A percentile compares a stretch with the other conserved stretches of the same genome.
phyloP scores from a whole-genome alignment of 2,113 vertebrate genomes.

The Oncorhynchus nerka region DNA sequence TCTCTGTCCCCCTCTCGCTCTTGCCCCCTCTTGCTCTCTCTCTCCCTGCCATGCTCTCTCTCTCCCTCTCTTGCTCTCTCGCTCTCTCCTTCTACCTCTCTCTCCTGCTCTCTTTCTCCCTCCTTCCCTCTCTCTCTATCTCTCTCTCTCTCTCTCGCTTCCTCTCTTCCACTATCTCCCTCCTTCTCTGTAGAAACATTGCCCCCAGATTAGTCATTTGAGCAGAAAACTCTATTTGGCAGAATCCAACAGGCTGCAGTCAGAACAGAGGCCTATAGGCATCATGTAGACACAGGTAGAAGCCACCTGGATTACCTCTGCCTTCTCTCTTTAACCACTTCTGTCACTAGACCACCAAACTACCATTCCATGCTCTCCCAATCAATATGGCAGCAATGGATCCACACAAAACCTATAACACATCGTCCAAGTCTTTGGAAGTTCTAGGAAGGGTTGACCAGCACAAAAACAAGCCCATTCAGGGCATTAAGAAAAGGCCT shows the following conservation, averaged over 20 bases:
- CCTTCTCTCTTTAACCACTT: too few species aligned
- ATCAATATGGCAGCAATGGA: too few species aligned
- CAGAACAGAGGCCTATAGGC: too few species aligned
- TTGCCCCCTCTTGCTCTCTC: not conserved
- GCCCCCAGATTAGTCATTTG: constrained; percentile 84
- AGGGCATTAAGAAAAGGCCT: not conserved
- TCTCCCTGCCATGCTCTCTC: not conserved
- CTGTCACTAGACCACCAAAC: too few species aligned
- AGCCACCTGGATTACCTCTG: constrained; percentile 83
- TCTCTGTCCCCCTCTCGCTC: not conserved
- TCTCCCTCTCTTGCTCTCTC: not conserved
- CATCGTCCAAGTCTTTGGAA: constrained; percentile 5
- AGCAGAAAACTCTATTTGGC: constrained; percentile 81
- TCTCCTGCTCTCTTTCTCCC: constrained; percentile 18
- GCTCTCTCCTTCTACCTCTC: constrained; percentile 16
- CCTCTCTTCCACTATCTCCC: constrained; percentile 30
- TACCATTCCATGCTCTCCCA: too few species aligned
- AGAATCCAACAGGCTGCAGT: constrained; percentile 65
- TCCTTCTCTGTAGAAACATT: constrained; percentile 68
- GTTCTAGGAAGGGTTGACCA: constrained; percentile 48
- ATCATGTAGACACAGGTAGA: constrained; percentile 71
- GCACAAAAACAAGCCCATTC: constrained; percentile 39
- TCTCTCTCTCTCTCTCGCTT: not conserved
- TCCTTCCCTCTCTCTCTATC: constrained; percentile 2
- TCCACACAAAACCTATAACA: not conserved